Conservation (phyloP, 2,797 vertebrate genomes). For the Echiichthys vipera region DNA sequence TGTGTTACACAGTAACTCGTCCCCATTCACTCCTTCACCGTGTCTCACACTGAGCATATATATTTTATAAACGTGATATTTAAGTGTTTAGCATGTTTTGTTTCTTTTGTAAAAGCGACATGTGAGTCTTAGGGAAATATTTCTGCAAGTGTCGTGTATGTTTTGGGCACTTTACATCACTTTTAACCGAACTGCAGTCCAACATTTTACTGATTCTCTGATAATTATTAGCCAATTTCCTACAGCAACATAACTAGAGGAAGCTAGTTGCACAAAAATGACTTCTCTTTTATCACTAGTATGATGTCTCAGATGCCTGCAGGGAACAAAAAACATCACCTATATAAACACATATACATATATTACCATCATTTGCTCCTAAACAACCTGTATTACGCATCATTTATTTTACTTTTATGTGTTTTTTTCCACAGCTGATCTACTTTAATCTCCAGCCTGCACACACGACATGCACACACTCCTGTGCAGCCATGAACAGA, state of each 20-base stretch:
- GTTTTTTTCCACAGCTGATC: not conserved
- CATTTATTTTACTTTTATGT: not conserved
- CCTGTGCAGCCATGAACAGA: not conserved
- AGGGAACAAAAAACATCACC: not conserved
- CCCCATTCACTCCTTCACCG: slow-evolving; percentile 50
- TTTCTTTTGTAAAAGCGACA: not conserved
- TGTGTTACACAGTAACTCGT: slow-evolving; percentile 81
- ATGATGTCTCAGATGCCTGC: not conserved
- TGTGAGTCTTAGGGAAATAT: not conserved
- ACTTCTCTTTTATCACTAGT: not conserved
- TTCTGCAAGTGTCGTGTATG: not conserved
- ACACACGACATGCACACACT: not conserved
- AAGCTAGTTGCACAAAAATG: not conserved
- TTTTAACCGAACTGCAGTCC: not conserved
- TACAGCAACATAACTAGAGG: not conserved
- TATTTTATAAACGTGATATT: not conserved
- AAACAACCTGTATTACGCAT: not conserved
- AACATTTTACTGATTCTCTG: not conserved
- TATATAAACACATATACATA: too few relatives aligned
- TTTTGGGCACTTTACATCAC: not conserved
- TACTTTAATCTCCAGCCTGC: not conserved
- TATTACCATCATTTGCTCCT: not conserved
- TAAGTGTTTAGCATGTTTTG: not conserved
- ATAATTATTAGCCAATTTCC: not conserved
- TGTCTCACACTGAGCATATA: not conserved